Base-by-base conservation (phyloP, 2,888 invertebrate species). In the Myopa testacea region DNA sequence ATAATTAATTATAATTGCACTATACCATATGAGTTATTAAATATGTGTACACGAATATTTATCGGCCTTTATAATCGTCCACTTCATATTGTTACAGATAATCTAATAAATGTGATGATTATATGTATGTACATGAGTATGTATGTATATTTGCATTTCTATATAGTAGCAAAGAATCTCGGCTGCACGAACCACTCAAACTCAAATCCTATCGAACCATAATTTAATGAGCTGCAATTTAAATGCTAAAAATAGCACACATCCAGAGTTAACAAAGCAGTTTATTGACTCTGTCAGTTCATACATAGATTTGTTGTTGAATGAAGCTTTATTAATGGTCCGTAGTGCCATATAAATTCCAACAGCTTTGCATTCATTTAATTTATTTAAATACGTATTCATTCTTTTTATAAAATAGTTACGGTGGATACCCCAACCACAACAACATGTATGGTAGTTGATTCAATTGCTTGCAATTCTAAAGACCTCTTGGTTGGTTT, bases 311-410 rank as follows among this genome's bases (percentile, higher is more conserved):
- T 34, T 16, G 10, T 26, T 37, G 19, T 62, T 34, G 60, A 16
- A 60, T 60, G 72, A 40, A 60, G 10, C 38, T 10, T 58, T 60
- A 14, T 58, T 38, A 34, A 37, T 65, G 34, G 16, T 55, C 55
- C 55, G 38, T 37, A 3, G 6, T 8, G 8, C 34, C 62, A 62
- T 26, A n/a, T 55, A 19, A 38, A 45, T 58, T 63, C 14, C 73
- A 26, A 63, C 63, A 63, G 63, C 63, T 37, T 62, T 73, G 63
- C 38, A 45, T 52, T 4, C 75, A 69, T 75, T 69, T 60, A 69
- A 45, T 75, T 75, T 58, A 69, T 68, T 75, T 75, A 69, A 75
- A 68, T 75, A 75, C 68, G 52, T 68, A 75, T 58, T 60, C 40
- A 69, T 37, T 16, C 26, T 34, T 75, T 75, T 67, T 50, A 62